A percentile compares a stretch with the other conserved stretches of the same genome.
Evolutionary conservation across 2,113 vertebrate genomes (phyloP).

Genomic region (Anhinga anhinga): DNA sequence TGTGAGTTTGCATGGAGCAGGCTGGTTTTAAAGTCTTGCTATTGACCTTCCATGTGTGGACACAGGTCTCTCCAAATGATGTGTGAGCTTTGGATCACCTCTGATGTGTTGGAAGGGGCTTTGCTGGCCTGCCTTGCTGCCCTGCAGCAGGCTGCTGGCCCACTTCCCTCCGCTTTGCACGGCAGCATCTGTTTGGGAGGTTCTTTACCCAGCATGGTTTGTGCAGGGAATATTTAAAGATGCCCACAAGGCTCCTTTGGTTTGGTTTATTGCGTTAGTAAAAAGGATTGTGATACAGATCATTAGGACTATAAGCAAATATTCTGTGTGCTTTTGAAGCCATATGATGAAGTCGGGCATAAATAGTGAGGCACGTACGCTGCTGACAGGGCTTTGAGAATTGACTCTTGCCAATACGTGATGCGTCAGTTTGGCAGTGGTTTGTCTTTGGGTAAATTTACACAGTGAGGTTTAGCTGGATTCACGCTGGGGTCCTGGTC

Average conservation of each 20-base stretch:
- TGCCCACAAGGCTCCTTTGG: not conserved
- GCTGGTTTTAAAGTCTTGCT: not conserved
- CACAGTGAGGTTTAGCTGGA: rapidly evolving
- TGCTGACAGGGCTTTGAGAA: not conserved
- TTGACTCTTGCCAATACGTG: rapidly evolving
- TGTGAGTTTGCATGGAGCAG: not conserved
- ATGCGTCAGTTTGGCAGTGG: not conserved
- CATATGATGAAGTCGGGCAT: rapidly evolving
- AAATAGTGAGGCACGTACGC: rapidly evolving
- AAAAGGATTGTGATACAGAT: not conserved
- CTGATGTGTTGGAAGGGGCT: not conserved
- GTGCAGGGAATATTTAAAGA: slow-evolving; percentile 10
- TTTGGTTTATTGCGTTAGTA: not conserved
- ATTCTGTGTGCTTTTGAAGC: not conserved
- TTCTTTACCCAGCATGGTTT: not conserved
- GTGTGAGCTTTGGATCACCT: not conserved
- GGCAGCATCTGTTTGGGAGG: not conserved
- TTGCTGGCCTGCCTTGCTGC: not conserved
- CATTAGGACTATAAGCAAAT: not conserved
- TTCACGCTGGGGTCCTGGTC: not conserved
- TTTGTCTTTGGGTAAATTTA: not conserved
- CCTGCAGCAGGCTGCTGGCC: not conserved
- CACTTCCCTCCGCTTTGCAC: rapidly evolving
- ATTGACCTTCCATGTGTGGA: not conserved
- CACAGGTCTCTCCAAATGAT: not conserved